Conservation (phyloP, 2,113 vertebrate species). For the Pseudopodoces humilis region DNA sequence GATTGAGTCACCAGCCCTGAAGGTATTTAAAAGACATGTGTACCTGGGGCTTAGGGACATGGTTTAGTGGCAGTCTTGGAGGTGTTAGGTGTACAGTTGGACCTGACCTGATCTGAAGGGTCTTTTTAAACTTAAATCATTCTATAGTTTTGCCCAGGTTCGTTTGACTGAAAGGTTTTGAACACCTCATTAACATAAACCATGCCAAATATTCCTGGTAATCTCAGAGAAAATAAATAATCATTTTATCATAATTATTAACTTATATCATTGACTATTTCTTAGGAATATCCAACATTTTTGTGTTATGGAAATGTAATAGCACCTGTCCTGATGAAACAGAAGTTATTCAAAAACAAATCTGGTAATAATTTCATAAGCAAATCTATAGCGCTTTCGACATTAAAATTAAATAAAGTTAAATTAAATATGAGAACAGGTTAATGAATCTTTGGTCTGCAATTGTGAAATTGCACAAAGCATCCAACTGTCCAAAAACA, state of each 20-base stretch:
- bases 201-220: not conserved
- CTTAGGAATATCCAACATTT: not conserved
- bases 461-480: not conserved
- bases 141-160: not conserved
- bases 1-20: not conserved
- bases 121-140: not conserved
- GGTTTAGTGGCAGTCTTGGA: not conserved
- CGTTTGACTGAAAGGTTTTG: not conserved
- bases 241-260: not conserved
- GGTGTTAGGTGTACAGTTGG: not conserved
- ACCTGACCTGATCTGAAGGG: not conserved
- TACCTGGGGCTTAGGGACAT: not conserved
- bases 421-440: not conserved
- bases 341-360: not conserved
- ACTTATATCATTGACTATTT: not conserved
- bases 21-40: not conserved
- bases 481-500: not conserved
- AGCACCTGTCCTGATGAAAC: not conserved
- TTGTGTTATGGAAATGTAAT: not conserved
- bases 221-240: not conserved
- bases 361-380: not conserved
- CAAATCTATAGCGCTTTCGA: not conserved
- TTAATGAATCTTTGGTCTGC: not conserved
- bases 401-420: not conserved
- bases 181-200: not conserved